A percentile compares a stretch with the other conserved stretches of the same genome.
Conservation (phyloP, 2,113 vertebrate genomes). For the Haemorhous mexicanus region DNA sequence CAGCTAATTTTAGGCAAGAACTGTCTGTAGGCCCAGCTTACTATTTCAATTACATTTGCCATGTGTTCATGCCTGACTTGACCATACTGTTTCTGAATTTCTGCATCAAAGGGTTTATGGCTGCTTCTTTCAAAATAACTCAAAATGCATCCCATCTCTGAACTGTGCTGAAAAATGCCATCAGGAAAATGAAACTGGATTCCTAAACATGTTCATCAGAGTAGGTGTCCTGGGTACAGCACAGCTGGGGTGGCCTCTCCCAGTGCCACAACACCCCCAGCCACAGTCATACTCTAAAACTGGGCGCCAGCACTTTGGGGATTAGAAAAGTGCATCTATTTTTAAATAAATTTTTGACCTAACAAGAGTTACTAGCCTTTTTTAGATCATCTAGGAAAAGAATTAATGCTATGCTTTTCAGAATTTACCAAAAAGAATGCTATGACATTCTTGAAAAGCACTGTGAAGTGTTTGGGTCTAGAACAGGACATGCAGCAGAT, state of each 20-base stretch:
- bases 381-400: neutral
- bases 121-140: neutral
- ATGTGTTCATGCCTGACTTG: neutral
- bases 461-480: neutral
- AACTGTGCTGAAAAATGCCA: neutral
- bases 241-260: neutral
- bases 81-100: neutral
- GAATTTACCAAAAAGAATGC: neutral
- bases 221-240: neutral
- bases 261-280: rapidly evolving
- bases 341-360: neutral
- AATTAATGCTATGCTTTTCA: neutral
- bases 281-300: neutral
- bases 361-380: neutral
- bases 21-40: neutral
- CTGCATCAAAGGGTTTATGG: neutral
- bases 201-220: neutral
- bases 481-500: neutral
- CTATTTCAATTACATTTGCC: neutral
- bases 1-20: neutral
- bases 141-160: neutral
- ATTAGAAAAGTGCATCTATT: neutral
- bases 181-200: neutral
- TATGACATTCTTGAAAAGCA: neutral
- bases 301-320: neutral